Evolutionary conservation across 2,113 vertebrate species (phyloP).

Genomic region (Tragulus kanchil): DNA sequence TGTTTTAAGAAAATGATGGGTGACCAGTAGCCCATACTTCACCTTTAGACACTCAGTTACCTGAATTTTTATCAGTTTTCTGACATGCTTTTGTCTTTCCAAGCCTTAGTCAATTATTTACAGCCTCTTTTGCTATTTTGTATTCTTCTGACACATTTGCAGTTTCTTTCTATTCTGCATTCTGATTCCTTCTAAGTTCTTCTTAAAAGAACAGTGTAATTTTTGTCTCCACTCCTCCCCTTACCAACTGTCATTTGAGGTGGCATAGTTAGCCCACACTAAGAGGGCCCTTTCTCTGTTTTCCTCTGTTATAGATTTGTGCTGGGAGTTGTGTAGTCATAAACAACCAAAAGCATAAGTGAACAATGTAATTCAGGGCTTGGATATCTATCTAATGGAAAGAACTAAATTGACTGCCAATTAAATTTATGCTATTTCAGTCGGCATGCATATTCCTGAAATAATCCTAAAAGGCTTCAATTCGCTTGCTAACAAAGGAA

Average conservation of each 20-base stretch:
- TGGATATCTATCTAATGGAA: constrained; percentile 62
- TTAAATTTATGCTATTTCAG: constrained; percentile 66
- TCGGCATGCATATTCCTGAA: constrained; percentile 33
- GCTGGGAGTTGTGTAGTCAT: neutral
- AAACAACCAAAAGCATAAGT: too few species aligned
- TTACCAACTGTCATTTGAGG: neutral
- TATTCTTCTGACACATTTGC: neutral
- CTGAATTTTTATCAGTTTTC: neutral
- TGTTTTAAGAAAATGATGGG: neutral
- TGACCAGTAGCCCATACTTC: too few species aligned
- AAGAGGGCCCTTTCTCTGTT: neutral
- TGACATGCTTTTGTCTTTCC: neutral
- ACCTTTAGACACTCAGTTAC: neutral
- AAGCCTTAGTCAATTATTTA: neutral
- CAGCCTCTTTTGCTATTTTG: neutral
- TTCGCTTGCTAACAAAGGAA: constrained; percentile 67
- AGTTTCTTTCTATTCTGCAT: neutral
- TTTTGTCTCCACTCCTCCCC: neutral
- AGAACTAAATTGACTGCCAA: constrained; percentile 48
- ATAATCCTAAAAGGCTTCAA: constrained; percentile 63
- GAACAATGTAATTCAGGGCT: constrained; percentile 47
- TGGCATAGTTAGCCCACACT: neutral
- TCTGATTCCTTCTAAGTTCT: neutral
- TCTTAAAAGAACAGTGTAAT: neutral
- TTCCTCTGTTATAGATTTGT: neutral